Evolutionary conservation across 2,113 vertebrate genomes (phyloP).

Genomic region (Triplophysa dalaica): DNA sequence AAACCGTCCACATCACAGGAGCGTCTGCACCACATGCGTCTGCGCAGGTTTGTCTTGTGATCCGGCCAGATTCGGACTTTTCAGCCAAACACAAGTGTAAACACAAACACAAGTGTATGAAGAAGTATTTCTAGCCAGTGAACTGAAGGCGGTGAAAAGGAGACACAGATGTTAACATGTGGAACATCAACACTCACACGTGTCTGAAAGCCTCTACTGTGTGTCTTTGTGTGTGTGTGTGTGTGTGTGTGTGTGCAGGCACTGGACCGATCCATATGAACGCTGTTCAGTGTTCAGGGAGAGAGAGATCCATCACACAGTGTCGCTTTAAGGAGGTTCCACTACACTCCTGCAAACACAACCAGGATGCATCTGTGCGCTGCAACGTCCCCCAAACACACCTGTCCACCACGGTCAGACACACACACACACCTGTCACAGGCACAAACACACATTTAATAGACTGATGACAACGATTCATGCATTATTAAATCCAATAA

Average conservation of each 20-base stretch:
- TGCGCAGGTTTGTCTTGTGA: background rate
- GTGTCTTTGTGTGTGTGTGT: slow-evolving; percentile 42
- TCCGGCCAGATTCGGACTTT: background rate
- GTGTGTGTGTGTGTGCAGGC: slow-evolving; percentile 69
- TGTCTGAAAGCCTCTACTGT: background rate
- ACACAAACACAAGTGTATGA: background rate
- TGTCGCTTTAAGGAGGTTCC: slow-evolving; percentile 78
- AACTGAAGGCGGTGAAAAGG: too few relatives aligned
- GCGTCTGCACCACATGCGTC: background rate
- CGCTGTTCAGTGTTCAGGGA: slow-evolving; percentile 82
- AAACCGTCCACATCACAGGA: too few relatives aligned
- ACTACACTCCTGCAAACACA: slow-evolving; percentile 79
- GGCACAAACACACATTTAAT: background rate
- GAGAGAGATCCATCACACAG: slow-evolving; percentile 78
- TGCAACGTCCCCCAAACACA: slow-evolving; percentile 87
- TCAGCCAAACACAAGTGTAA: background rate
- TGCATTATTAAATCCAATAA: too few relatives aligned
- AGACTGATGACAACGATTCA: too few relatives aligned
- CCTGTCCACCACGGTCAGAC: slow-evolving; percentile 79
- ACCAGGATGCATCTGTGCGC: slow-evolving; percentile 83
- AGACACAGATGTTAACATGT: too few relatives aligned
- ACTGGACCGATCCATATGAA: slow-evolving; percentile 93
- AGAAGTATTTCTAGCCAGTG: background rate
- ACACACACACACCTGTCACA: background rate
- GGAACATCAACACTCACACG: too few relatives aligned